Conservation (phyloP, 2,113 vertebrate species). For the Pheucticus melanocephalus region DNA sequence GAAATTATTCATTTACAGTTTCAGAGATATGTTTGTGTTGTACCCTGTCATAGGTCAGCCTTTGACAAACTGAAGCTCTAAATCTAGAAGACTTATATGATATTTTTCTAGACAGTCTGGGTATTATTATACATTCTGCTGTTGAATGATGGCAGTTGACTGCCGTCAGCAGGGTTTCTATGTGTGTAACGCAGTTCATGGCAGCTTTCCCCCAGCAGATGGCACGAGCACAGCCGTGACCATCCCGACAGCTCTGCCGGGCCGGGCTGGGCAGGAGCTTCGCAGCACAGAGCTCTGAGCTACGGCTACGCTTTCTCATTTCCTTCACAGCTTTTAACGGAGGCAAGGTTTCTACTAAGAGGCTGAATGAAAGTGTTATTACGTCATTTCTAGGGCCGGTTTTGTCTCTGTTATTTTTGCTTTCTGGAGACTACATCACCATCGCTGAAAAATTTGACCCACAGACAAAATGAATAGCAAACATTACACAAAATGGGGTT, state of each 20-base stretch:
- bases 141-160: not conserved
- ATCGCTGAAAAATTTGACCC: not conserved
- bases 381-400: not conserved
- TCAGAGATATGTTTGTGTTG: not conserved
- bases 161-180: not conserved
- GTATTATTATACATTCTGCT: not conserved
- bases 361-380: not conserved
- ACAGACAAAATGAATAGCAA: not conserved
- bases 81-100: not conserved
- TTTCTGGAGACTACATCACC: not conserved
- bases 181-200: not conserved
- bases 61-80: not conserved
- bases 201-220: constrained; percentile 13
- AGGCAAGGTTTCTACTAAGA: not conserved
- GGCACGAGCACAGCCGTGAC: not conserved
- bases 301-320: not conserved
- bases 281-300: not conserved
- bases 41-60: not conserved
- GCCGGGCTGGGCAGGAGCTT: not conserved
- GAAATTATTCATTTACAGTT: not conserved
- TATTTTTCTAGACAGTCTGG: not conserved
- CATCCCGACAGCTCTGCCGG: not conserved
- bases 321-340: not conserved
- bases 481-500: not conserved
- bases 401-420: not conserved